A percentile compares a stretch with the other conserved stretches of the same genome.
These are phyloP conservation scores for Clostera curtula DNA, from an alignment of 2,888 invertebrate genomes.

Conservation along the genomic window DNA sequence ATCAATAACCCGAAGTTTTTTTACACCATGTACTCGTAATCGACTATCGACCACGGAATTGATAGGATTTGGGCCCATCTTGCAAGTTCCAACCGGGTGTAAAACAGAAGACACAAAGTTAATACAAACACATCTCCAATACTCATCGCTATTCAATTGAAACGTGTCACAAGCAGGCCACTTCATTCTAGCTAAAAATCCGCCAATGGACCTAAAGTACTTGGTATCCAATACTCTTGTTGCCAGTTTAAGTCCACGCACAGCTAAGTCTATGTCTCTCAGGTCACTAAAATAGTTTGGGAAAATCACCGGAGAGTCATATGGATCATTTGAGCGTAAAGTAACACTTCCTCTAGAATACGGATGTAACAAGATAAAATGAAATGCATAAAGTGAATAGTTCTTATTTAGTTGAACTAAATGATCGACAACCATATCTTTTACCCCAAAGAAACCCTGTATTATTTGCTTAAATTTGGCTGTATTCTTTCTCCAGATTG, in stretches of 20 bases:
- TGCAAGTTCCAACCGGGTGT: conserved; percentile 1
- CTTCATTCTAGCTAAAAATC: conserved; percentile 1
- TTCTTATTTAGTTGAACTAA: not conserved
- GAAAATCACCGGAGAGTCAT: not conserved
- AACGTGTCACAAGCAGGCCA: not conserved
- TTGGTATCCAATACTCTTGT: not conserved
- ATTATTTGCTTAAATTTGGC: not conserved
- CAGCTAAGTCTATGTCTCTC: not conserved
- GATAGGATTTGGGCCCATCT: not conserved
- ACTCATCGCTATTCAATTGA: not conserved
- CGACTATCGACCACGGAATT: conserved; percentile 1
- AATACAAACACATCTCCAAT: not conserved
- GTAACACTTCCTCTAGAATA: not conserved
- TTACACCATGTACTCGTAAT: not conserved
- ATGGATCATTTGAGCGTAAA: not conserved
- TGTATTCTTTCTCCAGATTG: not conserved
- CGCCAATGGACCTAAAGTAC: not conserved
- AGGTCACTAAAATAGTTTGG: not conserved
- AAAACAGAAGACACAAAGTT: not conserved
- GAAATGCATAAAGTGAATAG: not conserved
- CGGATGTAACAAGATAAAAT: not conserved
- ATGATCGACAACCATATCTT: not conserved
- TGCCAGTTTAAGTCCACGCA: not conserved
- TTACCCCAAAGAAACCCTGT: not conserved
- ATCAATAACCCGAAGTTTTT: not conserved